Percentiles rank a stretch among this genome's conserved stretches.
Conservation (phyloP, 2,113 vertebrate species). For the Syrrhaptes paradoxus region DNA sequence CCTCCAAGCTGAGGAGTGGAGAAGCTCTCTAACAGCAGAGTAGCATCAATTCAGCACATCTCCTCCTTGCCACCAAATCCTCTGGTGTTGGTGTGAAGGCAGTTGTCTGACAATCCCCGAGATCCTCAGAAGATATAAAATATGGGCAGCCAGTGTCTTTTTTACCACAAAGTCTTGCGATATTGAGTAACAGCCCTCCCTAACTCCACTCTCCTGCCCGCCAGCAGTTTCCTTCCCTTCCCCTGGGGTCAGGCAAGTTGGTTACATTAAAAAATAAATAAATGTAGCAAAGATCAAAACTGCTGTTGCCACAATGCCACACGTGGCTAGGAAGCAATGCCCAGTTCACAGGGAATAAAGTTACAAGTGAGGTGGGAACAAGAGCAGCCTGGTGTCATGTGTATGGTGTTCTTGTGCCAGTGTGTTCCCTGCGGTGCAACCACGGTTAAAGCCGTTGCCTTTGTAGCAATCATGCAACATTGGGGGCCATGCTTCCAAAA, state of each 20-base stretch:
- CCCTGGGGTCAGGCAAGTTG: background rate
- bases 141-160: fast-evolving
- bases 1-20: background rate
- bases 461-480: fast-evolving
- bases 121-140: background rate
- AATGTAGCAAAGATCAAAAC: background rate
- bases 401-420: fast-evolving
- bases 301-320: background rate
- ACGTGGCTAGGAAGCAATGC: background rate
- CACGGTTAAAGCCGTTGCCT: background rate
- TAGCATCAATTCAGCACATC: background rate
- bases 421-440: background rate
- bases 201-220: background rate
- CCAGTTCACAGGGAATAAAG: background rate
- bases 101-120: background rate
- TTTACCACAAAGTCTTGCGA: background rate
- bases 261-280: background rate
- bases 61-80: background rate
- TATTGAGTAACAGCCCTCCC: background rate
- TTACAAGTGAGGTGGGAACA: background rate
- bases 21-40: background rate
- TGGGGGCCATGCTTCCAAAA: background rate
- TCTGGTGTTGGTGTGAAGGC: background rate
- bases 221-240: background rate
- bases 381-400: background rate